Evolutionary conservation across 2,113 vertebrate genomes (phyloP).

Genomic region (Phocoena phocoena): DNA sequence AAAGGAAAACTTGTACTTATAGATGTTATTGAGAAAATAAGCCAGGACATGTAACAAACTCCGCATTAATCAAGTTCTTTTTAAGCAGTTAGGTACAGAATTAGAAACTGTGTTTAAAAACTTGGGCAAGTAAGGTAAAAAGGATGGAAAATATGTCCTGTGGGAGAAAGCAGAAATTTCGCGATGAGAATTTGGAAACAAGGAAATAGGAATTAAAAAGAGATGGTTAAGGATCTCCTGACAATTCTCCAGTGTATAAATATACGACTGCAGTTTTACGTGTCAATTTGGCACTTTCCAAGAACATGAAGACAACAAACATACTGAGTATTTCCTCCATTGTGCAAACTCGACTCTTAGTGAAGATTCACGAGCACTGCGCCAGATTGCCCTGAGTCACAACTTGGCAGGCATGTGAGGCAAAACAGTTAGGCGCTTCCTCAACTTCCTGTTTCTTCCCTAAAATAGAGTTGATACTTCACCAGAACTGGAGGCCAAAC

Average conservation of each 20-base stretch:
- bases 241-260: constrained; percentile 23
- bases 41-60: background rate
- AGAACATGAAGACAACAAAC: constrained; percentile 51
- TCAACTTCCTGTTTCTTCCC: background rate
- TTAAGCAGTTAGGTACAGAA: constrained; percentile 7
- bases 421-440: background rate
- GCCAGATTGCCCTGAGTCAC: constrained; percentile 65
- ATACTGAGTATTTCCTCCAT: constrained; percentile 43
- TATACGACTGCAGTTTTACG: constrained; percentile 29
- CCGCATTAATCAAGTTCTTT: background rate
- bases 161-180: background rate
- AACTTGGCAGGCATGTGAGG: constrained; percentile 36
- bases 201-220: background rate
- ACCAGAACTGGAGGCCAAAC: background rate
- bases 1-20: background rate
- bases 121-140: background rate
- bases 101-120: background rate
- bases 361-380: background rate
- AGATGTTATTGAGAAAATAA: background rate
- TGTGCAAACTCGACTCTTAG: constrained; percentile 15
- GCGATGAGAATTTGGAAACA: constrained; percentile 3
- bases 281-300: constrained; percentile 51
- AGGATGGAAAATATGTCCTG: background rate
- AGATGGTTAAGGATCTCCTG: background rate
- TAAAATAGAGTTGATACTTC: background rate